Conservation (phyloP, 1,140 invertebrate species). For the Danaus melanippus region DNA sequence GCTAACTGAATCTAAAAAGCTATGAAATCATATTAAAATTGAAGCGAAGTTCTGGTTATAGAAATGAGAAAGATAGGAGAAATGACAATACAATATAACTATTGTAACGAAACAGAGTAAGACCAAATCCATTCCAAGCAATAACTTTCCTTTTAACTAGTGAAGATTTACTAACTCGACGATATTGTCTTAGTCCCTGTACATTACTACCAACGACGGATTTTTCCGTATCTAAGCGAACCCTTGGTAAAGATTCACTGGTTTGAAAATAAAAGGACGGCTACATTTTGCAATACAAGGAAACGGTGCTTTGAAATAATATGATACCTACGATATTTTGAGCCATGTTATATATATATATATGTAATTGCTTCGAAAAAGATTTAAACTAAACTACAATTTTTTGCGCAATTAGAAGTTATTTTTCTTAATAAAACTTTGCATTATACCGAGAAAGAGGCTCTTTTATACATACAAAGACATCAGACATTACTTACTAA, state of each 20-base stretch:
- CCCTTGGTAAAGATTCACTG: slow-evolving; percentile 1
- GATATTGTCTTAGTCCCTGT: slow-evolving; percentile 67
- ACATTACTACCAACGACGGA: slow-evolving; percentile 43
- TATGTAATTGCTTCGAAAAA: slow-evolving; percentile 4
- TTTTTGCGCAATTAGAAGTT: not conserved
- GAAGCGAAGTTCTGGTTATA: no score
- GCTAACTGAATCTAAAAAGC: no score
- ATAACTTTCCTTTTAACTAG: slow-evolving; percentile 13
- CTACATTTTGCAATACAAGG: slow-evolving; percentile 16
- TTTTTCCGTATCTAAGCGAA: slow-evolving; percentile 18
- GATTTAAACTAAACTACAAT: not conserved
- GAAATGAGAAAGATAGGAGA: no score
- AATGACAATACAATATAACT: no score
- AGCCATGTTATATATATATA: slow-evolving; percentile 1
- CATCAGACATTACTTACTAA: slow-evolving; percentile 20
- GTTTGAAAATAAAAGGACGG: slow-evolving; percentile 22
- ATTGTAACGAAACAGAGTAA: no score
- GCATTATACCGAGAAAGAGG: slow-evolving; percentile 7
- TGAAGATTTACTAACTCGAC: slow-evolving; percentile 23
- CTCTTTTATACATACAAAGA: slow-evolving; percentile 12
- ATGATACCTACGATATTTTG: slow-evolving; percentile 5
- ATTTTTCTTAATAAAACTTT: slow-evolving; percentile 2
- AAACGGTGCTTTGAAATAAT: slow-evolving; percentile 2
- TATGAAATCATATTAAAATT: no score
- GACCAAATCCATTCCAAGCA: no score